These are phyloP conservation scores for Mus musculus DNA, from an alignment of 2,113 vertebrate genomes.

Conservation along the genomic window DNA sequence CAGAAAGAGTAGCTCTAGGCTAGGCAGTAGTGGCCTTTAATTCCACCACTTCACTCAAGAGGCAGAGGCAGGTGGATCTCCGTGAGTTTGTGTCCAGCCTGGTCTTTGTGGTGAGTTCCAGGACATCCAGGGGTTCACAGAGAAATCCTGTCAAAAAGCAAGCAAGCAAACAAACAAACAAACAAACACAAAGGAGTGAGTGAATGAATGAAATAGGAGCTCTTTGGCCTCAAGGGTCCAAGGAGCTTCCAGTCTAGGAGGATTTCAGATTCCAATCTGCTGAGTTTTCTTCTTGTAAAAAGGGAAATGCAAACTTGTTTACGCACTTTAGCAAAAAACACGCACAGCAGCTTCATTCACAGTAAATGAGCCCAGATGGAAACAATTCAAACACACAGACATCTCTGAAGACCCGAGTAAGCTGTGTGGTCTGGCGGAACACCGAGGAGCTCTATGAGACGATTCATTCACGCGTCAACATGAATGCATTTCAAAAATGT, in stretches of 20 bases:
- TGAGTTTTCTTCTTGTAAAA: neutral
- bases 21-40: neutral
- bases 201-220: neutral
- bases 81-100: neutral
- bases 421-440: neutral
- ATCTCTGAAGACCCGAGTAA: neutral
- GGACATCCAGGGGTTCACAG: neutral
- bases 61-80: neutral
- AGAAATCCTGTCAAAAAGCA: neutral
- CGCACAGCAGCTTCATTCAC: neutral
- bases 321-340: neutral
- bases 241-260: neutral
- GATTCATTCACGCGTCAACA: neutral
- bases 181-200: neutral
- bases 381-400: neutral
- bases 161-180: neutral
- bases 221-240: neutral
- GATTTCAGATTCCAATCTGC: neutral
- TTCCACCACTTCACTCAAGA: neutral
- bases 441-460: too few relatives aligned
- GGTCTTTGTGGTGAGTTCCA: neutral
- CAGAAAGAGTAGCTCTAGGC: neutral
- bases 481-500: neutral
- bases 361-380: neutral
- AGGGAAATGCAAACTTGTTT: neutral